Base-by-base conservation (phyloP, 2,888 invertebrate genomes). In the Cynaeus angustus region DNA sequence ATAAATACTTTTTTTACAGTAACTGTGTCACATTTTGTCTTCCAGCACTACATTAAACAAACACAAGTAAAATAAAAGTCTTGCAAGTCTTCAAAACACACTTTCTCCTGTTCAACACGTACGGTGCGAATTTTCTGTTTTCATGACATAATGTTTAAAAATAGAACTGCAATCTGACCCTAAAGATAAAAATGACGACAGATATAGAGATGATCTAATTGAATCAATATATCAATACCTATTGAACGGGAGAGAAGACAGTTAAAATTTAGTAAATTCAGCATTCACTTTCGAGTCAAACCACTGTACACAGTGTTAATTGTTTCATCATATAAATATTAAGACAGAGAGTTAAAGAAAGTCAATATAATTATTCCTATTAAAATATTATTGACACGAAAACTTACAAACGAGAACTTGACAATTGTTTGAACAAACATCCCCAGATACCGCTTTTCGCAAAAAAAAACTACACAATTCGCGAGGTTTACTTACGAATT, bases 141-240 rank as follows among this genome's bases (percentile, higher is more conserved):
- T 28, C 52, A 46, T 74, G 74, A 74, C 72, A 73, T 74, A 74
- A 74, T 62, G 67, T 68, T 72, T 72, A 72, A 74, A 74, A 72
- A 66, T 72, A 58, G 68, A 72, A 74, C 30, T 70, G 70, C 67
- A 68, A 71, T 71, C 64, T 64, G 52, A 66, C 69, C 71, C 66
- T 68, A 72, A 69, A 73, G 78, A 77, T 78, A 77, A 78, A 72
- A 58, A 46, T 64, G 56, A 64, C 67, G 73, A 74, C 77, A 74
- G 71, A 77, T 76, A 77, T 78, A 79, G 77, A 71, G 72, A 76
- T 79, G 78, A 78, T 77, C 79, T 79, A 78, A 79, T 78, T 77
- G 69, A 74, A 74, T 77, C 75, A 77, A 75, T 76, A 74, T 73
- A 75, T 73, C 72, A 69, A 72, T 70, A 66, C 46, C 68, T 53